Evolutionary conservation across 2,113 vertebrate genomes (phyloP), one percentile per base, ranked within the genome.

Genomic region (Mixornis gularis): DNA sequence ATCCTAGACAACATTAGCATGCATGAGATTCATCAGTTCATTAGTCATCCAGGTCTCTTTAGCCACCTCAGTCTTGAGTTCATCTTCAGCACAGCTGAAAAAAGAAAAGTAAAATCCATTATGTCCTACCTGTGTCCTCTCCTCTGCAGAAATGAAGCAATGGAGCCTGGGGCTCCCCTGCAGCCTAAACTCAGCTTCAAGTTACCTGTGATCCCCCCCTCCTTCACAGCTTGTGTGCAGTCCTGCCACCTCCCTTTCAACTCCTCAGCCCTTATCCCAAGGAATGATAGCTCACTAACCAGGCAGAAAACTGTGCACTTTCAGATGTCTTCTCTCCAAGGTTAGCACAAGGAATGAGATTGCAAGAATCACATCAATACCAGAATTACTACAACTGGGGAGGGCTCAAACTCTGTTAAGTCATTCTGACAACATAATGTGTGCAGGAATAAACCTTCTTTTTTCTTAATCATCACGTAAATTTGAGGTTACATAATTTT

Each of bases 361-460:
- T 68, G 38, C 6, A 40, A 52, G 13, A 56, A 29, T 22, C 38
- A 22, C n/a, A 53, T 76, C 20, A 41, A 30, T 65, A 74, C 3
- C 32, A 72, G 53, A 81, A 65, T 62, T 62, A 76, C 72, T 72
- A 26, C 13, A 65, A 27, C 20, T 38, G n/a, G 48, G 63, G 34
- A 62, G 16, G 16, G 10, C 29, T 52, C 20, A 81, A 70, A 48
- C 18, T 71, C 18, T 66, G 21, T 12, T 30, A 46, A 73, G 25
- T 44, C 11, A 22, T 76, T 76, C 27, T 66, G 43, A 68, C 32
- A 49, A 46, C 4, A 15, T 25, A 32, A 49, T 5, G 0, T 51
- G 27, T 40, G 12, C 30, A 30, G 32, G 11, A 73, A 77, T 38
- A 53, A 65, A 2, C 2, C 0, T 6, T 41, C 21, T 40, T 0